A percentile compares a stretch with the other conserved stretches of the same genome.
phyloP scores from a whole-genome alignment of 2,888 invertebrate species.

The Ariolimax columbianus region DNA sequence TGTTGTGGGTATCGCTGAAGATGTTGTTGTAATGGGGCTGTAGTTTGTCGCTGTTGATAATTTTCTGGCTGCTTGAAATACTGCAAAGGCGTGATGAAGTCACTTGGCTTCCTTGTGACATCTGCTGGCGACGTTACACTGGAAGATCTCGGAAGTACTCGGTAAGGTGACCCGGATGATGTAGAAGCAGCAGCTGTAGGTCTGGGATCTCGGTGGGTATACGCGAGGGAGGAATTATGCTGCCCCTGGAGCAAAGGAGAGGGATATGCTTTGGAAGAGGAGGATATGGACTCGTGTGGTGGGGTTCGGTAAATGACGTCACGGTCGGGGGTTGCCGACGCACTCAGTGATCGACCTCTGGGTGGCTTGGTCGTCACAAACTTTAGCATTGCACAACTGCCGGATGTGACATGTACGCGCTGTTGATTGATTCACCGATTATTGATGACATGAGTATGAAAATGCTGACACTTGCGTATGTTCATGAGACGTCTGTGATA shows the following conservation, averaged over 20 bases:
- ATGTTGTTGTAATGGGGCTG: conserved; percentile 8
- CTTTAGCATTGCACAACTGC: conserved; percentile 64
- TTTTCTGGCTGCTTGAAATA: neutral
- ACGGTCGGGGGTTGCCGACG: conserved; percentile 42
- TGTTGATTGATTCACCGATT: neutral
- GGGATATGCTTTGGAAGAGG: neutral
- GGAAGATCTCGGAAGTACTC: neutral
- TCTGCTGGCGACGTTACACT: neutral
- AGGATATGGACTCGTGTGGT: neutral
- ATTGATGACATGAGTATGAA: neutral
- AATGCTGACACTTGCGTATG: conserved; percentile 2
- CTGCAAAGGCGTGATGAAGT: neutral
- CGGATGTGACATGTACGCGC: neutral
- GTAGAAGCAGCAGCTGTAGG: neutral
- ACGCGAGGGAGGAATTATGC: neutral
- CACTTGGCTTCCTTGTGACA: neutral
- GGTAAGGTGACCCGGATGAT: neutral
- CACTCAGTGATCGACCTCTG: conserved; percentile 52
- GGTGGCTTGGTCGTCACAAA: conserved; percentile 70
- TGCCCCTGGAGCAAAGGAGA: conserved; percentile 21
- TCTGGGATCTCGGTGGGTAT: neutral
- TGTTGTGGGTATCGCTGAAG: conserved; percentile 12
- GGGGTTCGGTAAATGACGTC: conserved; percentile 18
- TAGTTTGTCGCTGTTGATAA: neutral
- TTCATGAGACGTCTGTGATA: too few relatives aligned